Base-by-base conservation (phyloP, 2,797 vertebrate genomes). In the Chaetodon trifasciatus region DNA sequence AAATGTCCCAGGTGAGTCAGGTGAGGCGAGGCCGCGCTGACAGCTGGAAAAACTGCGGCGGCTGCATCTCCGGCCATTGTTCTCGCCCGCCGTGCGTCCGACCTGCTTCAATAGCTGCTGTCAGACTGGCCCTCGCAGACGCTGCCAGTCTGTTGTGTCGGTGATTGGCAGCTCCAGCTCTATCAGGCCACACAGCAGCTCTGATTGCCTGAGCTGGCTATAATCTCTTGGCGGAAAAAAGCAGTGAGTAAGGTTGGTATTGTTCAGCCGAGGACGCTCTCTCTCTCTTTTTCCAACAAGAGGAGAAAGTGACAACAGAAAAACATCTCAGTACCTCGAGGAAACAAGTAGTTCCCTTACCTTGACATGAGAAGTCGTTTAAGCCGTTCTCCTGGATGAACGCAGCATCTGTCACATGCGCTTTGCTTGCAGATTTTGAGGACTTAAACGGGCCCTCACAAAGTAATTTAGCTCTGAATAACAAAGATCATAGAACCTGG, bases 161-260 rank as follows among this genome's bases (percentile, higher is more conserved):
- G 5, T 79, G 88, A 86, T 79, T 76, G 86, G 76, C 86, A 78
- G 84, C 63, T 79, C 75, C 3, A 75, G 46, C 78, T 8, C 75
- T 63, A 70, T 90, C 79, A 12, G 81, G 65, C 57, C 78, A 32
- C 71, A 23, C 78, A 62, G 74, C 52, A 39, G 70, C 80, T 79
- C 85, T 52, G 78, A 85, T 68, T 83, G 77, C 68, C 74, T 23
- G 61, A 69, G 62, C 56, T 7, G 69, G n/a, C 65, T 74, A 8
- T 77, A 77, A 78, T 77, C 77, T 80, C 46, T 35, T 49, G 67
- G 53, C 79, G 66, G 76, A 8, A 12, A 16, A 39, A 57, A 23
- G 70, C 74, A 69, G 19, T 37, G 53, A 53, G 77, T 12, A 5
- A 65, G 55, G 70, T 23, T 64, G 61, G 32, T 28, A 32, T 79